Evolutionary conservation across 2,113 vertebrate genomes (phyloP).

Genomic region (Potamarius usumacintae): DNA sequence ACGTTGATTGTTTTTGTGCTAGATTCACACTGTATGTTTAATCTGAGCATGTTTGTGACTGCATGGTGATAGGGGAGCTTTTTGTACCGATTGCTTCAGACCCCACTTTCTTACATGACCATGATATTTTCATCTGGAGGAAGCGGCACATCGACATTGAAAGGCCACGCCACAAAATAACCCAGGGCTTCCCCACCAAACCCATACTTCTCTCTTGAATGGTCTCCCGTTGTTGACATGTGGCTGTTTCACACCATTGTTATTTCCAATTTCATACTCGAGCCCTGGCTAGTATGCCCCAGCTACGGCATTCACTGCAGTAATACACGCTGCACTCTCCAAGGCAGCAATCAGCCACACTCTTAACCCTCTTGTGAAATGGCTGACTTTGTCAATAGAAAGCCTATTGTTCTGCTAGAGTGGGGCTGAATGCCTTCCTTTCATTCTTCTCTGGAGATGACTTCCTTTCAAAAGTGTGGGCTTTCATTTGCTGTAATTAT

Average conservation of each 20-base stretch:
- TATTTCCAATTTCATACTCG: slow-evolving; percentile 70
- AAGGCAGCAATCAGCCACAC: slow-evolving; percentile 63
- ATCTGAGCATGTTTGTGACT: slow-evolving; percentile 69
- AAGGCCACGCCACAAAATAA: slow-evolving; percentile 44
- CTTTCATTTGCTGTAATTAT: slow-evolving; percentile 56
- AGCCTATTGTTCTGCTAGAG: slow-evolving; percentile 60
- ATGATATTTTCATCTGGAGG: slow-evolving; percentile 60
- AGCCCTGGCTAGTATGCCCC: slow-evolving; percentile 65
- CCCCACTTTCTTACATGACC: slow-evolving; percentile 46
- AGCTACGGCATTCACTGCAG: slow-evolving; percentile 70
- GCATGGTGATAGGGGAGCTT: slow-evolving; percentile 52
- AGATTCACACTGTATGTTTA: slow-evolving; percentile 31
- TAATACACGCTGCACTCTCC: slow-evolving; percentile 67
- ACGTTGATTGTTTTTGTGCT: slow-evolving; percentile 23
- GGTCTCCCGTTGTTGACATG: slow-evolving; percentile 68
- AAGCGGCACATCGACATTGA: not conserved
- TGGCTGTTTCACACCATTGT: slow-evolving; percentile 67
- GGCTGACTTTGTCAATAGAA: slow-evolving; percentile 73
- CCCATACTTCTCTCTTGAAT: slow-evolving; percentile 54
- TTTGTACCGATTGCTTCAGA: slow-evolving; percentile 7
- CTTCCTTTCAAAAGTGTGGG: slow-evolving; percentile 54
- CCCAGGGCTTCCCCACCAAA: slow-evolving; percentile 49
- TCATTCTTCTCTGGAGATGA: slow-evolving; percentile 55
- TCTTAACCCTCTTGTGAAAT: slow-evolving; percentile 69
- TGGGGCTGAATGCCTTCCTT: slow-evolving; percentile 53